phyloP scores from a whole-genome alignment of 1,140 invertebrate species.

The Piezodorus guildinii region DNA sequence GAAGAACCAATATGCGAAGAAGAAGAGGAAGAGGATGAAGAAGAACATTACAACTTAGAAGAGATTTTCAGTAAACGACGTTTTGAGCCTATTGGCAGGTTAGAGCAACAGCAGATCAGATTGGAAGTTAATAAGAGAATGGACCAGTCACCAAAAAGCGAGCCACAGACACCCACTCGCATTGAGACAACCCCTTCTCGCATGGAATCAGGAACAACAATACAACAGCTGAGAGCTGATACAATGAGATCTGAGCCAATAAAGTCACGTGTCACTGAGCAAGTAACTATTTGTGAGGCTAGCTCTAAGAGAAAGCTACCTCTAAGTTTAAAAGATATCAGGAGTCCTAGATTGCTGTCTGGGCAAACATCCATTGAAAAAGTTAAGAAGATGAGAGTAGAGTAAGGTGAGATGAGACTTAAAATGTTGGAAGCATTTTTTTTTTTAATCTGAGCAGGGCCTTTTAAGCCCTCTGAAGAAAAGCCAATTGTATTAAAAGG shows the following conservation, averaged over 20 bases:
- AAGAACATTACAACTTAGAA: neutral
- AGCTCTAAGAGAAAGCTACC: slow-evolving; percentile 2
- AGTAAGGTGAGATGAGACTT: neutral
- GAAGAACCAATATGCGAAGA: slow-evolving; percentile 22
- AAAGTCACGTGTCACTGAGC: neutral
- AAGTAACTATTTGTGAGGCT: slow-evolving; percentile 4
- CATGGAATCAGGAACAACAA: neutral
- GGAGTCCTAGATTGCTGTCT: neutral
- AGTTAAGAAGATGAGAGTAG: neutral
- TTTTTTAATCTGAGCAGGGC: too few relatives aligned
- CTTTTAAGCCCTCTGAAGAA: too few relatives aligned
- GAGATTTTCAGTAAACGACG: neutral
- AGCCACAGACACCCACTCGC: neutral
- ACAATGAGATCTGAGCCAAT: neutral
- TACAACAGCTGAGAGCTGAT: neutral
- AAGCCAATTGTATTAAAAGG: too few relatives aligned
- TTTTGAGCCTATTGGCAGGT: too few relatives aligned
- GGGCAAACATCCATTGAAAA: slow-evolving; percentile 1
- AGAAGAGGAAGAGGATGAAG: slow-evolving; percentile 24
- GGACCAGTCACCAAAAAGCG: neutral
- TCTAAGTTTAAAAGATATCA: neutral
- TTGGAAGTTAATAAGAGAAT: neutral
- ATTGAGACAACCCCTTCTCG: slow-evolving; percentile 1
- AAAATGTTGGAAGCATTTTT: too few relatives aligned
- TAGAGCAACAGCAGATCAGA: neutral